These are phyloP conservation scores for Pogonocichla stellata DNA, from an alignment of 2,113 vertebrate species.

Conservation along the genomic window DNA sequence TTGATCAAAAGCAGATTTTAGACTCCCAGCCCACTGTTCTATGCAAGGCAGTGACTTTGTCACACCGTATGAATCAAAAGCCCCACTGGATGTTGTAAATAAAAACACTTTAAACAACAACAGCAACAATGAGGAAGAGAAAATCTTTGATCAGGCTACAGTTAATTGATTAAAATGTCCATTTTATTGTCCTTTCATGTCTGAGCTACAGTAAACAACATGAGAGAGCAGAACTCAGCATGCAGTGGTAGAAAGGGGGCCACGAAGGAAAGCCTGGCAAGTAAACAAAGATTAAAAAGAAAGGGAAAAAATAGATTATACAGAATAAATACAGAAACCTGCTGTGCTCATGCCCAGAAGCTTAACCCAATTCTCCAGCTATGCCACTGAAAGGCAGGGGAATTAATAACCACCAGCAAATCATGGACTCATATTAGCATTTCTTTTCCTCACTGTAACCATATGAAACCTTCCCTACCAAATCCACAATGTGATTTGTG, in stretches of 20 bases:
- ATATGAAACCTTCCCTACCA: not conserved
- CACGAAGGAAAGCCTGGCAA: conserved; percentile 10
- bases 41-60: not conserved
- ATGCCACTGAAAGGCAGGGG: not conserved
- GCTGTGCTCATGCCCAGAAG: conserved; percentile 13
- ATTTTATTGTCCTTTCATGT: conserved; percentile 27
- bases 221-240: not conserved
- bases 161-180: conserved; percentile 52
- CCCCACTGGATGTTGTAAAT: conserved; percentile 9
- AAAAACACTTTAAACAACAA: conserved; percentile 19
- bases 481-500: conserved; percentile 4
- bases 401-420: not conserved
- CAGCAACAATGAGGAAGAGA: not conserved
- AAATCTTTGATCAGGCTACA: conserved; percentile 40
- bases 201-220: conserved; percentile 16
- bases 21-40: not conserved
- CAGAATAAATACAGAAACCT: conserved; percentile 27
- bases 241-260: not conserved
- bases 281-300: conserved; percentile 50
- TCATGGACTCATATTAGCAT: not conserved
- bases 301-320: not conserved
- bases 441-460: not conserved
- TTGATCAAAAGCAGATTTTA: conserved; percentile 46
- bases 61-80: not conserved
- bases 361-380: conserved; percentile 35